These are phyloP conservation scores for Sylvia borin DNA, from an alignment of 2,797 vertebrate genomes.

Conservation along the genomic window DNA sequence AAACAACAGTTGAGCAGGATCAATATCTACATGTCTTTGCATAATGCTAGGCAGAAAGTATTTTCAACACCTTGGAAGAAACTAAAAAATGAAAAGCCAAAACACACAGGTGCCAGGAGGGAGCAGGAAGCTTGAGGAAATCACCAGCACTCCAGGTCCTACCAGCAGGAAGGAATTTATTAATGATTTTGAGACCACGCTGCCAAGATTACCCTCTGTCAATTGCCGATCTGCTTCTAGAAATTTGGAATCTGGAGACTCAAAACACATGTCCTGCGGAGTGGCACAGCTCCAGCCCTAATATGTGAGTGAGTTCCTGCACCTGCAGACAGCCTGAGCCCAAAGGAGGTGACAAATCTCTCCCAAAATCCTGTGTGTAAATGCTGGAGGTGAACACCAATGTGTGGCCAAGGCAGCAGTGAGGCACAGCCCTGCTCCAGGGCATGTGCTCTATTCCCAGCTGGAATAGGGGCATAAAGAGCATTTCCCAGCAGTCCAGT, in stretches of 20 bases:
- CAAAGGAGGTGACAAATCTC: not conserved
- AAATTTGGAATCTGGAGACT: not conserved
- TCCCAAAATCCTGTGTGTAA: not conserved
- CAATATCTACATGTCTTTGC: not conserved
- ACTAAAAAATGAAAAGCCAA: not conserved
- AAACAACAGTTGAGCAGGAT: not conserved
- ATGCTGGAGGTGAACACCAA: not conserved
- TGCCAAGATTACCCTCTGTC: not conserved
- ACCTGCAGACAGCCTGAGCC: not conserved
- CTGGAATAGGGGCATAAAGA: not conserved
- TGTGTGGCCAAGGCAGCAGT: not conserved
- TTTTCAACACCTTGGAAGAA: not conserved
- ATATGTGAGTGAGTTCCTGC: not conserved
- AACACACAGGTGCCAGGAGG: not conserved
- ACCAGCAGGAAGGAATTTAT: not conserved
- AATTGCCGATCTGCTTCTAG: not conserved
- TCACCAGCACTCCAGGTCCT: not conserved
- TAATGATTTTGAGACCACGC: not conserved
- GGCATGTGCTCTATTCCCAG: not conserved
- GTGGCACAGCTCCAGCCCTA: not conserved
- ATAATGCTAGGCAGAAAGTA: not conserved
- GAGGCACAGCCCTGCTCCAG: not conserved
- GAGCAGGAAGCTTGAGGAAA: not conserved
- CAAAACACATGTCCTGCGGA: not conserved
- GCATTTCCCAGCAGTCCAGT: not conserved